Evolutionary conservation across 2,113 vertebrate species (phyloP).

Genomic region (Microtus ochrogaster): DNA sequence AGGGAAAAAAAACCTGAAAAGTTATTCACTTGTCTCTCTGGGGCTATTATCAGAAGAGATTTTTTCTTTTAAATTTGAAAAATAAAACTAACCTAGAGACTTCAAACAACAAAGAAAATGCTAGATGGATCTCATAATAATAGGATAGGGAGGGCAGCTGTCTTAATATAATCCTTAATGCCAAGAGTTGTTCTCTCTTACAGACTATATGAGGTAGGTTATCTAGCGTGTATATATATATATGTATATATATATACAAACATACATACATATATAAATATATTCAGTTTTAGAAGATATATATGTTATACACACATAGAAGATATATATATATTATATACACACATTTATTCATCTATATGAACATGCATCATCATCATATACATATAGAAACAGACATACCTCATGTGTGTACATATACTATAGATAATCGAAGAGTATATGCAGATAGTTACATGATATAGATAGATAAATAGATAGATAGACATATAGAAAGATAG

Average conservation of each 20-base stretch:
- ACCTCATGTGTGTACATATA: fast-evolving
- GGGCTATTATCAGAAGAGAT: conserved; percentile 75
- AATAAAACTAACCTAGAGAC: conserved; percentile 83
- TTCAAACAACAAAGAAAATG: conserved; percentile 64
- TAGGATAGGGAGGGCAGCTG: conserved; percentile 82
- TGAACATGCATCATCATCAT: too few relatives aligned
- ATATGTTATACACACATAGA: not conserved
- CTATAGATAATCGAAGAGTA: not conserved
- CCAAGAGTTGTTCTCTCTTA: conserved; percentile 83
- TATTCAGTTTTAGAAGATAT: conserved; percentile 36
- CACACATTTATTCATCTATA: not conserved
- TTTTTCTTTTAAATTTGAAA: conserved; percentile 82
- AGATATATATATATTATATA: not conserved
- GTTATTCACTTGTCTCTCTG: conserved; percentile 58
- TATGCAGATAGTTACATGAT: not conserved
- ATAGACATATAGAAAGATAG: too few relatives aligned
- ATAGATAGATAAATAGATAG: too few relatives aligned
- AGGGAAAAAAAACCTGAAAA: conserved; percentile 73
- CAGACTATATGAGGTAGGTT: conserved; percentile 74
- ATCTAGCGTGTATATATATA: conserved; percentile 77
- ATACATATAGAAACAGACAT: not conserved
- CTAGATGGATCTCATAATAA: conserved; percentile 84
- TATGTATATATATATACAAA: not conserved
- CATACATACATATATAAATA: too few relatives aligned
- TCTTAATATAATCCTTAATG: conserved; percentile 83